phyloP scores from a whole-genome alignment of 2,113 vertebrate genomes.

The Mixornis gularis region DNA sequence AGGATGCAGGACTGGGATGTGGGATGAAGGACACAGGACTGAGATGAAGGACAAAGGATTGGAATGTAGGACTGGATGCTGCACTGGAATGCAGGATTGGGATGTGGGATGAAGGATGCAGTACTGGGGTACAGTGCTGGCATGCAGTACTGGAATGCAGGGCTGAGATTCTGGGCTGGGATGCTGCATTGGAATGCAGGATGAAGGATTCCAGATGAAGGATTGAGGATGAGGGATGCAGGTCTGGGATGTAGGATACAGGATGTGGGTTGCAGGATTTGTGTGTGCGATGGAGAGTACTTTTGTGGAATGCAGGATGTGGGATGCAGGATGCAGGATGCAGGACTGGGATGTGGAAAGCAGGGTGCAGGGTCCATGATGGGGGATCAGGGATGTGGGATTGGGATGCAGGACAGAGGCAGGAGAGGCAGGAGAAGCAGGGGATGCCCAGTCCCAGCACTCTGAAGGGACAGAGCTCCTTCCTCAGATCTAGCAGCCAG shows the following conservation, averaged over 20 bases:
- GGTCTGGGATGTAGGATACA: neutral
- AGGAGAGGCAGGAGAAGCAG: neutral
- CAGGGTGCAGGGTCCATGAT: neutral
- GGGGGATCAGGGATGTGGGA: neutral
- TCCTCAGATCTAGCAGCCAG: fast-evolving
- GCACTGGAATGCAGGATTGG: neutral
- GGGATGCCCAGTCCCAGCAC: neutral
- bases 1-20: neutral
- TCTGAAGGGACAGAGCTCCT: neutral
- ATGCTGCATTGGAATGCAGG: neutral
- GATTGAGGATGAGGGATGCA: no score
- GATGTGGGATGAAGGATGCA: neutral
- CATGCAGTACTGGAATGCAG: neutral
- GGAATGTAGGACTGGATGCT: neutral
- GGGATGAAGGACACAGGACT: neutral
- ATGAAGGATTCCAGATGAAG: neutral
- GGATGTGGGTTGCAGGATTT: neutral
- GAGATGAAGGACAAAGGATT: neutral
- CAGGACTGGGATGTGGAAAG: neutral
- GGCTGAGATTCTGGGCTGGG: neutral
- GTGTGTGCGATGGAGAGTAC: neutral
- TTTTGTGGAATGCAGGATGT: neutral
- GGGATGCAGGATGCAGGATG: neutral
- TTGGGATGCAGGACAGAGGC: neutral
- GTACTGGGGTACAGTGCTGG: neutral